Percentiles rank a stretch among this genome's conserved stretches.
phyloP scores from a whole-genome alignment of 2,888 invertebrate species.

The Urechis unicinctus region DNA sequence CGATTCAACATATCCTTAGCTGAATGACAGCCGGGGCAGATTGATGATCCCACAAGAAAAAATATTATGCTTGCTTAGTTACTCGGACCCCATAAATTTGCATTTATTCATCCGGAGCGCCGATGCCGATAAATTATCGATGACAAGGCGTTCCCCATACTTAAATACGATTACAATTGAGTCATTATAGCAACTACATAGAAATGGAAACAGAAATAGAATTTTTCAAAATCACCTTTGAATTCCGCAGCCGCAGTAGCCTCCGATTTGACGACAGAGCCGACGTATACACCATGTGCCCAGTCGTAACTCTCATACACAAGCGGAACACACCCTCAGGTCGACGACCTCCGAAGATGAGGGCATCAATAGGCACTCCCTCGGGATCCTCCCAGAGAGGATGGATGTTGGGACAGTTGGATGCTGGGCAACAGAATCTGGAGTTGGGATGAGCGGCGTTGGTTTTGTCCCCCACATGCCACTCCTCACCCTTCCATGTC shows the following conservation, averaged over 20 bases:
- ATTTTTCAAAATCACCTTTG: too few species aligned
- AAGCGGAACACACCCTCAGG: slow-evolving; percentile 52
- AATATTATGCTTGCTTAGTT: too few species aligned
- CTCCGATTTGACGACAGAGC: slow-evolving; percentile 34
- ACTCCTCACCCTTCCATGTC: slow-evolving; percentile 22
- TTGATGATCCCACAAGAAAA: too few species aligned
- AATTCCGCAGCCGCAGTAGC: slow-evolving; percentile 38
- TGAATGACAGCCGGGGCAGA: too few species aligned
- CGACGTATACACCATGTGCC: slow-evolving; percentile 40
- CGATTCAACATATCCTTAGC: too few species aligned
- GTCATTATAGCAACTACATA: too few species aligned
- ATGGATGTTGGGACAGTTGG: slow-evolving; percentile 31
- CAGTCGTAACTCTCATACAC: slow-evolving; percentile 37
- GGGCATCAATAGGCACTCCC: slow-evolving; percentile 31
- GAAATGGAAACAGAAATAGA: too few species aligned
- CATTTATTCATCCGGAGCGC: too few species aligned
- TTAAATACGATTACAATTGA: too few species aligned
- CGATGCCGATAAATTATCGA: too few species aligned
- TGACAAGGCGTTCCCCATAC: too few species aligned
- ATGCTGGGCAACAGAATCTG: slow-evolving; percentile 26
- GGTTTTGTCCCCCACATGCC: slow-evolving; percentile 17
- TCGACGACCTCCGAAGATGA: slow-evolving; percentile 30
- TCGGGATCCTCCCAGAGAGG: slow-evolving; percentile 27
- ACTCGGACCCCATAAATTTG: too few species aligned
- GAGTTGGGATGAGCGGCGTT: slow-evolving; percentile 33